phyloP scores from a whole-genome alignment of 2,888 invertebrate genomes.

The Agonopterix alstromeriana region DNA sequence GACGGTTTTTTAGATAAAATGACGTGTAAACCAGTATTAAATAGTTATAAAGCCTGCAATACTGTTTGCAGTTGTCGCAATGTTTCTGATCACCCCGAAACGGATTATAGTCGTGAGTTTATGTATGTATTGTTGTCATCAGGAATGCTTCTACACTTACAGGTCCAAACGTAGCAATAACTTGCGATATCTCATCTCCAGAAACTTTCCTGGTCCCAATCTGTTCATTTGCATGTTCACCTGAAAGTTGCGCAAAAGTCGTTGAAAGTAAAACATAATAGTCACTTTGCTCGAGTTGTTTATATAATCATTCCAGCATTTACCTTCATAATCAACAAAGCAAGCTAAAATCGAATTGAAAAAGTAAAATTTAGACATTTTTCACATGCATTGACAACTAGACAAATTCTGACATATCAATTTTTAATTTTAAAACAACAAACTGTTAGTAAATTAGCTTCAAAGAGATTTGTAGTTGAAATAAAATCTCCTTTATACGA shows the following conservation, averaged over 20 bases:
- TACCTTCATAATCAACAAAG: constrained; percentile 26
- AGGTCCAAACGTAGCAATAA: constrained; percentile 63
- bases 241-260: constrained; percentile 24
- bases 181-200: constrained; percentile 64
- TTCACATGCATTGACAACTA: constrained; percentile 3
- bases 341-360: constrained; percentile 38
- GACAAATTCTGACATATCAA: neutral
- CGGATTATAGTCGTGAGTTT: no score
- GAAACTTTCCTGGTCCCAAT: constrained; percentile 56
- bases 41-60: no score
- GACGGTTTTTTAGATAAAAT: no score
- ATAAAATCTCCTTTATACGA: neutral
- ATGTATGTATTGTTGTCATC: no score
- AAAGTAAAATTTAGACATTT: constrained; percentile 30
- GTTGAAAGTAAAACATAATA: no score
- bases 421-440: neutral
- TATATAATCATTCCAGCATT: neutral
- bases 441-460: neutral
- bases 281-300: no score
- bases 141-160: constrained; percentile 32
- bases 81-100: no score
- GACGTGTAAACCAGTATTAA: no score
- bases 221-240: constrained; percentile 67
- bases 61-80: no score
- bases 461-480: no score